Conservation (phyloP, 2,888 invertebrate genomes). For the Gryllus longicercus region DNA sequence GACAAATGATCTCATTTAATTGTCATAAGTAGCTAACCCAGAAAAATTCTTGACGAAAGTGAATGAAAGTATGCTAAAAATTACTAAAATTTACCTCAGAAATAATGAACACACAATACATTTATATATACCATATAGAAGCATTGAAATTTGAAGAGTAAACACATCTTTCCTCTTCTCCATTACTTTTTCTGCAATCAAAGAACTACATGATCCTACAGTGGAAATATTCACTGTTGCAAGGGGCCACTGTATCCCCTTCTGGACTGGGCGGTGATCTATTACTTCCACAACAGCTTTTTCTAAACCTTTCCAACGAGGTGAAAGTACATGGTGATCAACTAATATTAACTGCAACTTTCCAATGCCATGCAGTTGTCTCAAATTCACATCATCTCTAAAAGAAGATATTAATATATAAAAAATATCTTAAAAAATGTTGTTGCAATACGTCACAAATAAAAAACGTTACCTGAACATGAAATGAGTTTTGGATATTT, state of each 20-base stretch:
- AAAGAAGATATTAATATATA: not conserved
- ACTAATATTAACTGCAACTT: slow-evolving; percentile 17
- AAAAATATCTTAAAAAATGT: too few relatives aligned
- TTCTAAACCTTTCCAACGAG: not conserved
- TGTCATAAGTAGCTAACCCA: too few relatives aligned
- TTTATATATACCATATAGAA: not conserved
- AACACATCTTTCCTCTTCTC: not conserved
- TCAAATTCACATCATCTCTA: not conserved
- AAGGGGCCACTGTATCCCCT: not conserved
- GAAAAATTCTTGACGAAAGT: too few relatives aligned
- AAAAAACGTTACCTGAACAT: not conserved
- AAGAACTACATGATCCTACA: not conserved
- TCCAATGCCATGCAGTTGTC: not conserved
- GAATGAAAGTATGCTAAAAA: too few relatives aligned
- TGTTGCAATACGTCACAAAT: not conserved
- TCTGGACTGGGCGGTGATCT: not conserved
- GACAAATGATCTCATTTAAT: too few relatives aligned
- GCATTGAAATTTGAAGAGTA: not conserved
- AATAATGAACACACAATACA: too few relatives aligned
- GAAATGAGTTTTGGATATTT: not conserved
- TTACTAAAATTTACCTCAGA: too few relatives aligned
- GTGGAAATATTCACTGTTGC: not conserved
- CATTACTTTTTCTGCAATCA: not conserved
- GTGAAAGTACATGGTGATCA: not conserved
- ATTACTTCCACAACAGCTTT: not conserved